Conservation (phyloP, 2,113 vertebrate genomes). For the Sturnira hondurensis region DNA sequence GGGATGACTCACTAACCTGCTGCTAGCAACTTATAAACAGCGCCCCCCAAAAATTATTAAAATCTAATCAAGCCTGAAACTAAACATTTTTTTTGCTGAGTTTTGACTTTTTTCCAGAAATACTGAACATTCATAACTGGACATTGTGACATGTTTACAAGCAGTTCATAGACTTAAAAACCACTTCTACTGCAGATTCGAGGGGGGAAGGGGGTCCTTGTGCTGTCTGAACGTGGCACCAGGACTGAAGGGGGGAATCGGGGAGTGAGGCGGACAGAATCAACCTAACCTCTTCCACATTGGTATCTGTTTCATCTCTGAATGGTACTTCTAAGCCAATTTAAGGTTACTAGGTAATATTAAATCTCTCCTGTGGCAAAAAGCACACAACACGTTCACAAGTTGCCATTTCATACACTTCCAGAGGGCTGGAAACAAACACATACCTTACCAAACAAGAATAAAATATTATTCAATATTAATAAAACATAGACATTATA, state of each 20-base stretch:
- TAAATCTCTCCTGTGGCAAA: slow-evolving; percentile 5
- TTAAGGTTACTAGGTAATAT: slow-evolving; percentile 2
- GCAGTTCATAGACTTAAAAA: neutral
- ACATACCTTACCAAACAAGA: neutral
- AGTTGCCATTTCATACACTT: neutral
- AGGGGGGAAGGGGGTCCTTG: neutral
- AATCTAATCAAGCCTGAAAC: neutral
- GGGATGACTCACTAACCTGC: neutral
- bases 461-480: neutral
- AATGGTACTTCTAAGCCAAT: neutral
- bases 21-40: neutral
- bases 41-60: neutral
- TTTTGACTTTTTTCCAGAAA: neutral
- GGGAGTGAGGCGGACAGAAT: neutral
- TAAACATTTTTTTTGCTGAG: neutral
- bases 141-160: neutral
- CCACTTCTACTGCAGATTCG: neutral
- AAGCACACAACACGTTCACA: neutral
- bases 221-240: neutral
- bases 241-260: neutral
- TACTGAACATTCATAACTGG: neutral
- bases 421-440: neutral
- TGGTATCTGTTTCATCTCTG: neutral
- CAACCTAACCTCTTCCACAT: neutral
- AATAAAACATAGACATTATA: neutral